Evolutionary conservation across 2,113 vertebrate genomes (phyloP), one percentile per base, ranked within the genome.

Genomic region (Prietella phreatophila): DNA sequence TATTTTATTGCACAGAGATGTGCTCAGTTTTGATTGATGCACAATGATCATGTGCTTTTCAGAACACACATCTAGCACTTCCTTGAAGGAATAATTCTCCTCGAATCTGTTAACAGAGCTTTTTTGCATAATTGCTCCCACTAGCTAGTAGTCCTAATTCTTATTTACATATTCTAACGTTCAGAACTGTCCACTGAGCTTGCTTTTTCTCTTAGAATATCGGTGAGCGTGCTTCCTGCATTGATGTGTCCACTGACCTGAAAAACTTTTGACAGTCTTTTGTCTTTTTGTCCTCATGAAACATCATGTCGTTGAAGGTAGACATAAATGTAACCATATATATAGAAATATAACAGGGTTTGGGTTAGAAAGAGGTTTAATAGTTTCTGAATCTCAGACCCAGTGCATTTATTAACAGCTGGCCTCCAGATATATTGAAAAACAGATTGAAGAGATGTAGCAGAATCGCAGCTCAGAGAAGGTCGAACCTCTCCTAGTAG

Each of bases 291-390:
- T 55, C 87, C 36, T 53, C 15, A 86, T 42, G 4, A 92, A 92
- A 93, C 92, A 92, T 93, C 88, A 91, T 88, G 42, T 33, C 15
- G 5, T 69, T 33, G 15, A 69, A 33, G 67, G 67, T 36, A 7
- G 33, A 36, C 6, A 7, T 36, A 20, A 20, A 39, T 71, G 8
- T 36, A 30, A 65, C 27, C 30, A 27, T n/a, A 8, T 67, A 4
- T 53, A 14, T 53, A 11, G 13, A 11, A 7, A 7, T 27, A 10
- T n/a, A 11, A n/a, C 50, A 2, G 11, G 11, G 10, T 53, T 53
- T 47, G 30, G 2, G 33, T 20, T 71, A 33, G 33, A 36, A 33
- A 17, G 5, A 19, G 14, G 33, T 71, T 67, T 67, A 30, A 30
- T 11, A 5, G 63, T n/a, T 33, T 71, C 2, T 71, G 67, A 36